These are phyloP conservation scores for Subanguina moxae DNA, from an alignment of 1,140 invertebrate genomes.

Conservation along the genomic window DNA sequence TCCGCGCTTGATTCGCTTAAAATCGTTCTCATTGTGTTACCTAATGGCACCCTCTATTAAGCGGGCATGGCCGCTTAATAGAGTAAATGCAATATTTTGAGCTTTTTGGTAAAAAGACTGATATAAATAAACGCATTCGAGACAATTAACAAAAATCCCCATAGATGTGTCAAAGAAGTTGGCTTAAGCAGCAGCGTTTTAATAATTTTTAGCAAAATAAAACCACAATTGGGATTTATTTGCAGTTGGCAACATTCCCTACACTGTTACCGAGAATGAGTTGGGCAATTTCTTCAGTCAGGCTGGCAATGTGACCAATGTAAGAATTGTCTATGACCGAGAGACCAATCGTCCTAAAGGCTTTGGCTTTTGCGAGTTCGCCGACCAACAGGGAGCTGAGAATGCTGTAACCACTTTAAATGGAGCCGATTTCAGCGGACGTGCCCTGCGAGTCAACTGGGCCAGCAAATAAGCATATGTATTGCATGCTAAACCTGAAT, in stretches of 20 bases:
- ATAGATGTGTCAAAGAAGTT: too few relatives aligned
- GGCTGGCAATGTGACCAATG: slow-evolving; percentile 78
- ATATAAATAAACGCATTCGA: too few relatives aligned
- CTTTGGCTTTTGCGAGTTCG: slow-evolving; percentile 98
- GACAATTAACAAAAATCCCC: too few relatives aligned
- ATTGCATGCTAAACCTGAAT: too few relatives aligned
- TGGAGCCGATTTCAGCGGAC: slow-evolving; percentile 92
- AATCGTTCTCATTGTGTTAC: too few relatives aligned
- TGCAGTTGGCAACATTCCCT: slow-evolving; percentile 93
- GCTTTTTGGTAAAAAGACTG: too few relatives aligned
- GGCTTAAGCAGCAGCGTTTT: too few relatives aligned
- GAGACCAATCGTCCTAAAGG: slow-evolving; percentile 99
- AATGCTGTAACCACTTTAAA: slow-evolving; percentile 98
- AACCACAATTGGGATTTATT: not conserved
- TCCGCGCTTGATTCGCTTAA: too few relatives aligned
- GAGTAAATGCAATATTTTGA: too few relatives aligned
- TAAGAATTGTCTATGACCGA: slow-evolving; percentile 82
- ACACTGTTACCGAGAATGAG: slow-evolving; percentile 97
- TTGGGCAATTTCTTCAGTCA: slow-evolving; percentile 95
- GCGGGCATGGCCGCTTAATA: too few relatives aligned
- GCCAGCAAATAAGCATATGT: slow-evolving; percentile 40
- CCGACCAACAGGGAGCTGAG: slow-evolving; percentile 77
- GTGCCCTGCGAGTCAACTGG: slow-evolving; percentile 82
- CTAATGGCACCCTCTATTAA: too few relatives aligned
- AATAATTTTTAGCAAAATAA: too few relatives aligned